Evolutionary conservation across 1,140 invertebrate genomes (phyloP), one percentile per base, ranked within the genome.

Genomic region (Caenorhabditis remanei): DNA sequence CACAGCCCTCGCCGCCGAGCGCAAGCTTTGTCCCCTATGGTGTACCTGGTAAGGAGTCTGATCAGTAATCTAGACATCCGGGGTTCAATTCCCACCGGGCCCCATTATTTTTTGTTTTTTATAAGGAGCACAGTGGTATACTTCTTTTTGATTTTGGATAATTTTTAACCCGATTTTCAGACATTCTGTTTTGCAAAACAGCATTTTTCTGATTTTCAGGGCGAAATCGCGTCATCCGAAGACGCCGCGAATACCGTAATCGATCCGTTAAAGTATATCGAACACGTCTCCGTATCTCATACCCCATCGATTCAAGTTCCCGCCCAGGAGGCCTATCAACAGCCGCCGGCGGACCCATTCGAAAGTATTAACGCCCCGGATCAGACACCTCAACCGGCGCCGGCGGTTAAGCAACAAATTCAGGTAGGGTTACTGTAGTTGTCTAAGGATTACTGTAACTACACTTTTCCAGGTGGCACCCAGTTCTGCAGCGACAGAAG

Each of bases 401-500:
- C 41, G 19, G 13, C 67, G 6, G 11, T 14, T n/a, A 43, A 71
- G 19, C 67, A 43, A 48, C 71, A 79, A 32, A 79, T 79, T 50
- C 71, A 79, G 53, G 71, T 71, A 6, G n/a, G n/a, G n/a, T 16
- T 7, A 14, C 13, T 16, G 16, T 46, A 43, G 19, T n/a, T 5
- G 48, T 71, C 41, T n/a, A 11, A 0, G 13, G 11, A 46, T n/a
- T 71, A 40, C 32, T 67, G 13, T 32, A n/a, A 4, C 21, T 9
- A 43, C 41, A 0, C 21, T 14, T 40, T 65, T 65, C 24, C 43
- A 71, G 67, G 67, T 79, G 71, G 71, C 46, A 13, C 71, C 71
- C 2, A 79, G 71, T 79, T 79, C 71, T 79, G 71, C 71, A 50
- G 50, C 71, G 71, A 50, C 71, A 79, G 71, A 79, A 79, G 71